Base-by-base conservation (phyloP, 1,140 invertebrate species). In the Plodia interpunctella region DNA sequence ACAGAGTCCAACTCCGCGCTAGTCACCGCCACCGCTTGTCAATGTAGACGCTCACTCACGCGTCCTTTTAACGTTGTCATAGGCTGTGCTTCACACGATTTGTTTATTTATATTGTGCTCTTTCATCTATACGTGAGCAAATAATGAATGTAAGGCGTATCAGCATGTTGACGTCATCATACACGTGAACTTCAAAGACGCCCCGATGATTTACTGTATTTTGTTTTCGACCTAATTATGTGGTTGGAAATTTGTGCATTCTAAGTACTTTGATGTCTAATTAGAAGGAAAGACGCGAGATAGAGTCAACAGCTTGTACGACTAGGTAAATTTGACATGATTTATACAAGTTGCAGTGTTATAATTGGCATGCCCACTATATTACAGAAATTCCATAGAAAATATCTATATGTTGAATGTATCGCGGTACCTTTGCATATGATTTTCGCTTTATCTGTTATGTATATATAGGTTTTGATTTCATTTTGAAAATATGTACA, bases 71-170 rank as follows among this genome's bases (percentile, higher is more conserved):
- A 74, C 78, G 74, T 74, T 73, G 72, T 73, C 74, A 68, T 61
- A 80, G 74, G 70, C 66, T 68, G 68, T 65, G 71, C 71, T 74
- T 79, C 78, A 77, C 76, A 83, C 75, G 69, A 76, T 83, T 79
- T 88, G 80, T 88, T 88, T 88, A 87, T 88, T 88, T 87, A 83
- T 86, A 79, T 81, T 83, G 72, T 78, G 72, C 65, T 66, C 82
- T 85, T 87, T 85, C 80, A 85, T 88, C 83, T 81, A 74, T 80
- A 82, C 83, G 78, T 86, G 83, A 81, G 76, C 74, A 79, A 84
- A 84, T 87, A 81, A 81, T 78, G 78, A 85, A 81, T 83, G 80
- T 80, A 81, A 59, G 78, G 80, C 83, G 79, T 78, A 82, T 75
- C 64, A 71, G 59, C 59, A 58, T 52, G 66, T 38, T 84, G 82